Evolutionary conservation across 35 echinoderm and acorn worm species (phyloP).

Genomic region (Acanthaster planci): DNA sequence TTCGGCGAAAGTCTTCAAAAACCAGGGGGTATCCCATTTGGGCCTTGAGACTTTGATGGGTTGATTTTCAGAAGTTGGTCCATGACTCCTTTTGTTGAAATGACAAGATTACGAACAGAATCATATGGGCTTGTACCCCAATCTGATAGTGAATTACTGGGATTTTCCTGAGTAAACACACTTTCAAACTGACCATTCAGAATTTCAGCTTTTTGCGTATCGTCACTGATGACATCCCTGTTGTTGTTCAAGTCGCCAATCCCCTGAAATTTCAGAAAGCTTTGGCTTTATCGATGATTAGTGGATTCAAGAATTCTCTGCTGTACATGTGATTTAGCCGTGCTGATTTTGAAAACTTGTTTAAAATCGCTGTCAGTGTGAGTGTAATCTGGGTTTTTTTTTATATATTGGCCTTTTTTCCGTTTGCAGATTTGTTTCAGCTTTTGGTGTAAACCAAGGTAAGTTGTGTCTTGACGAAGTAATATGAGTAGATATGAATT

Average conservation of each 20-base stretch:
- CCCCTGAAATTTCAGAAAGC: constrained; percentile 46
- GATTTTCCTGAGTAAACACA: constrained; percentile 35
- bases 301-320: constrained; percentile 22
- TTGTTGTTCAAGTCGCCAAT: constrained; percentile 11
- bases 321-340: constrained; percentile 12
- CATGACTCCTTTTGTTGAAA: constrained; percentile 19
- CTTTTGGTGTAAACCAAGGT: constrained; percentile 36
- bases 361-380: neutral
- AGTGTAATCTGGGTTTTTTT: neutral
- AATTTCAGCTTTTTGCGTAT: constrained; percentile 23
- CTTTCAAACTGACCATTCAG: constrained; percentile 38
- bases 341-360: neutral
- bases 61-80: no score
- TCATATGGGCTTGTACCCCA: neutral
- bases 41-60: no score
- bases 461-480: constrained; percentile 21
- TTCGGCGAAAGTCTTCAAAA: constrained; percentile 32
- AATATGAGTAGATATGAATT: constrained; percentile 21
- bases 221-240: constrained; percentile 25
- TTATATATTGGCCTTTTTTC: constrained; percentile 31
- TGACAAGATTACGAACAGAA: constrained; percentile 2
- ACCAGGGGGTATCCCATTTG: constrained; percentile 45
- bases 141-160: neutral
- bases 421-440: neutral
- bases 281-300: neutral